These are phyloP conservation scores for Agonum fuliginosum DNA, from an alignment of 2,888 invertebrate genomes.

Conservation along the genomic window DNA sequence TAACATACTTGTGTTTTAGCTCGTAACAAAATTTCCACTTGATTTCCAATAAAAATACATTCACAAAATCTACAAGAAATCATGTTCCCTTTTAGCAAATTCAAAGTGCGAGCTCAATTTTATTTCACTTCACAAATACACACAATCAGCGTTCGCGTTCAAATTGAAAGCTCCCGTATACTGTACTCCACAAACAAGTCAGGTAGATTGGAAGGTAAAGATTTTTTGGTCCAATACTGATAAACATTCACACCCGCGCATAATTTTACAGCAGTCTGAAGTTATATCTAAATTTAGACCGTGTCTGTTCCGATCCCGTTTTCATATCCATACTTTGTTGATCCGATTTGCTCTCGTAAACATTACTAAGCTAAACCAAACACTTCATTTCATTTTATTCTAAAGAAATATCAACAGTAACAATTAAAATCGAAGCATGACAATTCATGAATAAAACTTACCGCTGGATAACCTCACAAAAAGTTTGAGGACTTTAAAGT, in stretches of 20 bases:
- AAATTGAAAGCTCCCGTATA: background rate
- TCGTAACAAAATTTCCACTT: too few relatives aligned
- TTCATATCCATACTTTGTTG: constrained; percentile 39
- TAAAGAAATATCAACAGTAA: background rate
- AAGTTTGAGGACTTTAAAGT: constrained; percentile 30
- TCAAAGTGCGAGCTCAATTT: too few relatives aligned
- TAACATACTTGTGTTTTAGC: too few relatives aligned
- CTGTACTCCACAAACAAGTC: background rate
- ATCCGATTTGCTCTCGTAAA: constrained; percentile 32
- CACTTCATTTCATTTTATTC: constrained; percentile 19
- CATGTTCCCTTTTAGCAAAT: too few relatives aligned
- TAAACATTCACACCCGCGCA: background rate
- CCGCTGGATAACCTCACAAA: background rate
- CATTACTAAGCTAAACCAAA: constrained; percentile 36
- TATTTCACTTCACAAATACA: background rate
- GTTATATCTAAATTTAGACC: constrained; percentile 27
- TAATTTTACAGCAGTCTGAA: constrained; percentile 13
- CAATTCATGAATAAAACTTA: constrained; percentile 18
- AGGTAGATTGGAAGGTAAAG: background rate
- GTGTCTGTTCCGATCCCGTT: constrained; percentile 14
- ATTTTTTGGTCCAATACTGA: background rate
- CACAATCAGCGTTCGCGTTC: background rate
- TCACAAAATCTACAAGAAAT: too few relatives aligned
- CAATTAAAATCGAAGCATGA: background rate
- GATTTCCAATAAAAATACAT: too few relatives aligned